Percentiles rank a stretch among this genome's conserved stretches.
Evolutionary conservation across 2,888 invertebrate species (phyloP).

Genomic region (Nasonia oneida): DNA sequence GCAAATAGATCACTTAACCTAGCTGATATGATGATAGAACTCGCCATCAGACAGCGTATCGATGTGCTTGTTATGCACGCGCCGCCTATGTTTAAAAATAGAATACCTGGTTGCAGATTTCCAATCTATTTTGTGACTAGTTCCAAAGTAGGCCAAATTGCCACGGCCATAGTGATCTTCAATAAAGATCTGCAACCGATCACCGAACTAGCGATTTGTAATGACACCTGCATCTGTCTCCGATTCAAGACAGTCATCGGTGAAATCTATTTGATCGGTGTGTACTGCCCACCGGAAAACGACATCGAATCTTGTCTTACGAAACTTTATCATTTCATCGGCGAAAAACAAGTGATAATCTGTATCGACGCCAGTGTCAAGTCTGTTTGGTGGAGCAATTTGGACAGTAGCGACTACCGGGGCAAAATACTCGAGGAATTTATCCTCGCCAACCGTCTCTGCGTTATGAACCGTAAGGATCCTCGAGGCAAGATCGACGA

Average conservation of each 20-base stretch:
- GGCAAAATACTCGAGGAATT: conserved; percentile 41
- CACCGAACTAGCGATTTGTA: neutral
- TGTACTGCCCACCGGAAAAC: neutral
- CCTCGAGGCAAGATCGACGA: neutral
- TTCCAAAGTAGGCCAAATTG: neutral
- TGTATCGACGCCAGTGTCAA: conserved; percentile 34
- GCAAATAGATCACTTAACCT: neutral
- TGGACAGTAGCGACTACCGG: neutral
- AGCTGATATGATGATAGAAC: neutral
- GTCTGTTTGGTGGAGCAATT: conserved; percentile 46
- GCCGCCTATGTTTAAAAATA: neutral
- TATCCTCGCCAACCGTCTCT: conserved; percentile 24
- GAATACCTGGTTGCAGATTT: neutral
- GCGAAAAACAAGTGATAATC: neutral
- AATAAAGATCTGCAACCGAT: neutral
- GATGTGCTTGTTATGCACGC: conserved; percentile 19
- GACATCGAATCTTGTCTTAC: neutral
- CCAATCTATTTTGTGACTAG: neutral
- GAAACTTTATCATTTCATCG: neutral
- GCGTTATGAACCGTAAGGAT: conserved; percentile 42
- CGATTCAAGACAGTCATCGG: neutral
- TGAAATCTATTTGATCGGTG: neutral
- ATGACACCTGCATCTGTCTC: neutral
- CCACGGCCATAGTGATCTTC: conserved; percentile 7
- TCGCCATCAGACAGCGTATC: neutral